phyloP scores from a whole-genome alignment of 2,888 invertebrate species.

The Bhutanitis thaidina region DNA sequence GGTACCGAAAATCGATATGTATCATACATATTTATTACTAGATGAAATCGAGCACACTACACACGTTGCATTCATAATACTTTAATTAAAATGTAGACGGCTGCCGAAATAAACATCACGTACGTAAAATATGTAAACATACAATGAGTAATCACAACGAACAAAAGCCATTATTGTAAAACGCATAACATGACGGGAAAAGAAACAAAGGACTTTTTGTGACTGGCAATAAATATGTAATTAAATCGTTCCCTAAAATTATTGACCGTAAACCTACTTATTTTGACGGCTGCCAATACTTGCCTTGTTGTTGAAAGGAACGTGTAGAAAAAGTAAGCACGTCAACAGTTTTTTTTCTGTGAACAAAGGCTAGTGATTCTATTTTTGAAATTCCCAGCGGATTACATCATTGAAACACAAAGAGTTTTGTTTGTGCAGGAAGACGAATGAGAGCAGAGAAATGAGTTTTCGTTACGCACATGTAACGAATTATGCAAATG shows the following conservation, averaged over 20 bases:
- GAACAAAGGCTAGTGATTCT: slow-evolving; percentile 60
- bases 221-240: slow-evolving; percentile 18
- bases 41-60: no score
- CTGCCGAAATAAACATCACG: no score
- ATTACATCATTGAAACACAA: slow-evolving; percentile 59
- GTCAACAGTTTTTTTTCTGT: slow-evolving; percentile 6
- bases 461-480: slow-evolving; percentile 39
- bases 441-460: slow-evolving; percentile 53
- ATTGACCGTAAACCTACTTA: slow-evolving; percentile 27
- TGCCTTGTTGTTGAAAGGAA: slow-evolving; percentile 11
- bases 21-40: no score
- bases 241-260: slow-evolving; percentile 25
- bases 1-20: no score
- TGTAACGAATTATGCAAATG: slow-evolving; percentile 36
- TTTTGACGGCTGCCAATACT: slow-evolving; percentile 21
- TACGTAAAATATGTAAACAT: not conserved
- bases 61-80: no score
- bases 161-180: slow-evolving; percentile 15
- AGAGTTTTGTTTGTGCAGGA: slow-evolving; percentile 51
- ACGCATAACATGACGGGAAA: slow-evolving; percentile 6
- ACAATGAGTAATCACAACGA: not conserved
- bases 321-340: slow-evolving; percentile 16
- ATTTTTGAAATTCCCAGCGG: slow-evolving; percentile 54
- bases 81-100: no score
- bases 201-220: slow-evolving; percentile 14